Base-by-base conservation (phyloP, 2,797 vertebrate species). In the Parotocinclus haroldoi region DNA sequence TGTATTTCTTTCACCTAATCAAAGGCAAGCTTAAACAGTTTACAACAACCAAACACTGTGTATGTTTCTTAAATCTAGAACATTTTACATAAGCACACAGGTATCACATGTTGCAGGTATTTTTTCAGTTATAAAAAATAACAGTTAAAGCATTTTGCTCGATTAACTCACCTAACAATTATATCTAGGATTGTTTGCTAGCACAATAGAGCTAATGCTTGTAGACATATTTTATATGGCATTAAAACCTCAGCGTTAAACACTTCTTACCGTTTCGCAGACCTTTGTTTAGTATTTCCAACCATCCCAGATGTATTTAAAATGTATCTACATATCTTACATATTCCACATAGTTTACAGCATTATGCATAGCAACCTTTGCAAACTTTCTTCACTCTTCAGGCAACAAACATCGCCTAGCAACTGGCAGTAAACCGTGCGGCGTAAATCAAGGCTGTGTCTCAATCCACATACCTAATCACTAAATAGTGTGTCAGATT, bases 321-420 rank as follows among this genome's bases (percentile, higher is more conserved):
- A n/a, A 27, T 27, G 2, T 27, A 27, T 27, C 27, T 27, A 27
- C 2, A 27, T 27, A n/a, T n/a, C n/a, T n/a, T 27, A 27, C 27
- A 5, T 27, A 27, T 27, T 27, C 27, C 2, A 27, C 2, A 27
- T 27, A 27, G 5, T 27, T 27, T 5, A 27, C 5, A 27, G 2
- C 27, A 27, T 27, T 27, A 27, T n/a, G 14, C 48, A 16, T 14
- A n/a, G 17, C n/a, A 14, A 11, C 7, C 46, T 40, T 63, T 49
- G 0, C 7, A 36, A 54, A 45, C 51, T 45, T 55, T 45, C 17
- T 53, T 38, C 49, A 42, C 38, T 61, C 45, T 61, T 36, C 3
- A 27, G 19, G 19, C 45, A 38, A 48, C 59, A 61, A 52, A 7
- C 14, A 13, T 72, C 36, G 50, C 49, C 19, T 59, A 44, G 51